Evolutionary conservation across 2,888 invertebrate genomes (phyloP), one percentile per base, ranked within the genome.

Genomic region (Machimus atricapillus): DNA sequence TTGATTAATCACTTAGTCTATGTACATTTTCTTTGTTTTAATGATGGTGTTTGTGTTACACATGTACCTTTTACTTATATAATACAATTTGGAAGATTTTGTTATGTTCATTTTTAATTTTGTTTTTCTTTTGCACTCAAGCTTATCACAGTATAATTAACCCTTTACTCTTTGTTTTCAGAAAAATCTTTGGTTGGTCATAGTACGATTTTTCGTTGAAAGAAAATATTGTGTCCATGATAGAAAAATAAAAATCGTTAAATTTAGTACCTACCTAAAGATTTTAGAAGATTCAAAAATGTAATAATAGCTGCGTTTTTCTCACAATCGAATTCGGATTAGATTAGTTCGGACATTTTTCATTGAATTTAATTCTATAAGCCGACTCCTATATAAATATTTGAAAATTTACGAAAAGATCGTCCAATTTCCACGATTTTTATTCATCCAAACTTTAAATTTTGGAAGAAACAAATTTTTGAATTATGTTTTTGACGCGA

Each of bases 71-170:
- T 40, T 37, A 76, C 52, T 52, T 52, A 19, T 52, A 19, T 52
- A n/a, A 19, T 34, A 76, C 37, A 76, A 37, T n/a, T 34, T 37
- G 76, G 37, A 76, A 66, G 27, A 82, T 40, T 74, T 46, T 86
- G 82, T 83, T 73, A 87, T 37, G 58, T 81, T 87, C 9, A 40
- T 40, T 40, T 40, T 40, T 40, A 40, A 40, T 74, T 34, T 58
- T 46, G 43, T 46, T 46, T 46, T 16, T 46, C 40, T 46, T 46
- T 37, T 74, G 19, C 19, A 66, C 73, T 86, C 79, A 40, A 76
- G 43, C 81, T 79, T 79, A 79, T 79, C 79, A 79, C 52, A 52
- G 79, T 43, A 56, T 77, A 66, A 87, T 85, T 58, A 83, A 66
- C 74, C 81, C 74, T 77, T 76, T 16, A 56, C n/a, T 9, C 19